Conservation (phyloP, 2,888 invertebrate genomes). For the Pheosia gnoma region DNA sequence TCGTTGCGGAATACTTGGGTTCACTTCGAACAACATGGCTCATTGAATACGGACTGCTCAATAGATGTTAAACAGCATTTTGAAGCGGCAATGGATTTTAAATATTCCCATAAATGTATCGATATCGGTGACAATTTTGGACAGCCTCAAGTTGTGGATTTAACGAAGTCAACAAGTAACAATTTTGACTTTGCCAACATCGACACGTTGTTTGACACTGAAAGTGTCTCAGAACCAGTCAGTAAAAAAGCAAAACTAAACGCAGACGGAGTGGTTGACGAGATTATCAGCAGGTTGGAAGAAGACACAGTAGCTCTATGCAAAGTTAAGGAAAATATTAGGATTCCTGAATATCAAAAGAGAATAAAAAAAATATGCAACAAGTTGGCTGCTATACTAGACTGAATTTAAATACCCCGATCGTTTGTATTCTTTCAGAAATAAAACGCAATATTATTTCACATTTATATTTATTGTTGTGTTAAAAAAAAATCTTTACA, state of each 20-base stretch:
- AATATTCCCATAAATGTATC: constrained; percentile 56
- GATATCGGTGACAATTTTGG: constrained; percentile 19
- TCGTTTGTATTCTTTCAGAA: constrained; percentile 15
- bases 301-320: constrained; percentile 49
- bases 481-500: constrained; percentile 82
- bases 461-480: constrained; percentile 84
- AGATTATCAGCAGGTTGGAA: constrained; percentile 59
- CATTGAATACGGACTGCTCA: constrained; percentile 12
- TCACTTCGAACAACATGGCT: constrained; percentile 26
- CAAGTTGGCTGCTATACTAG: constrained; percentile 59
- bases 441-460: constrained; percentile 67
- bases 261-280: constrained; percentile 43
- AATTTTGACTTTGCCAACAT: constrained; percentile 69
- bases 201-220: constrained; percentile 56
- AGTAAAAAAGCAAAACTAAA: constrained; percentile 64
- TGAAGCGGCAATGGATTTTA: constrained; percentile 21
- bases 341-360: constrained; percentile 47
- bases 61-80: constrained; percentile 37
- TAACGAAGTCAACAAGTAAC: constrained; percentile 35
- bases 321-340: constrained; percentile 52
- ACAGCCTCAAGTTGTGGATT: constrained; percentile 10
- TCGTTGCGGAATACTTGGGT: constrained; percentile 42
- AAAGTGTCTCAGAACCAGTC: constrained; percentile 56
- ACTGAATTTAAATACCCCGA: constrained; percentile 35
- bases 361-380: constrained; percentile 58